Conservation (phyloP, 2,113 vertebrate genomes). For the Nyctibius bracteatus region DNA sequence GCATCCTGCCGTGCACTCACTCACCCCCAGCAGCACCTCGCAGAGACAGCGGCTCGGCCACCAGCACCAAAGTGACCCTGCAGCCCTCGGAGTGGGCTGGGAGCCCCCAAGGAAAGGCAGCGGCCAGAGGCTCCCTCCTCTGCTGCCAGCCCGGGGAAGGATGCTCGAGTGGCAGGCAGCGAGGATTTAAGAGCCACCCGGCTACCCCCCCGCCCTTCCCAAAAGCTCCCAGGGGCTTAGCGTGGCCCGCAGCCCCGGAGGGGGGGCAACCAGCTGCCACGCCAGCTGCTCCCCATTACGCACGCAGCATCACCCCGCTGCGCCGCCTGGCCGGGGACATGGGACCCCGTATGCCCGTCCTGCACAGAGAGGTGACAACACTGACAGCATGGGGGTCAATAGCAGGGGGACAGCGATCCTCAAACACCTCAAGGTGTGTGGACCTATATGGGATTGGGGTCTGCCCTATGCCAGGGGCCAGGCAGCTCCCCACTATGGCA, state of each 20-base stretch:
- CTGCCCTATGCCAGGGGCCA: background rate
- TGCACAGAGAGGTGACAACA: background rate
- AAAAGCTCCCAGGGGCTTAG: background rate
- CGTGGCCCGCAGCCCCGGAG: background rate
- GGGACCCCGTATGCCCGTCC: background rate
- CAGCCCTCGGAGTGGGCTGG: background rate
- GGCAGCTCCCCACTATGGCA: background rate
- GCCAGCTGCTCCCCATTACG: background rate
- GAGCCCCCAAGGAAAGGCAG: background rate
- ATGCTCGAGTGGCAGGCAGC: background rate
- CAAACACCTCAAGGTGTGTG: background rate
- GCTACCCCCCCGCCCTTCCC: background rate
- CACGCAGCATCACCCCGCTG: background rate
- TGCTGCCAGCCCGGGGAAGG: background rate
- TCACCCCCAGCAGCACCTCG: background rate
- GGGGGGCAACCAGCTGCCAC: background rate
- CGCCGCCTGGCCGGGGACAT: fast-evolving
- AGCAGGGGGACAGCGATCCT: no score
- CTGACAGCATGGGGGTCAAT: background rate
- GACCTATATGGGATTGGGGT: background rate
- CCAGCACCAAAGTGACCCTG: background rate
- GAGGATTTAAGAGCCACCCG: background rate
- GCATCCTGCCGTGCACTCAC: background rate
- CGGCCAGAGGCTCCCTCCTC: background rate
- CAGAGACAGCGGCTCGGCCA: background rate